Base-by-base conservation (phyloP, 1,140 invertebrate species). In the Mycetomoellerius zeteki region DNA sequence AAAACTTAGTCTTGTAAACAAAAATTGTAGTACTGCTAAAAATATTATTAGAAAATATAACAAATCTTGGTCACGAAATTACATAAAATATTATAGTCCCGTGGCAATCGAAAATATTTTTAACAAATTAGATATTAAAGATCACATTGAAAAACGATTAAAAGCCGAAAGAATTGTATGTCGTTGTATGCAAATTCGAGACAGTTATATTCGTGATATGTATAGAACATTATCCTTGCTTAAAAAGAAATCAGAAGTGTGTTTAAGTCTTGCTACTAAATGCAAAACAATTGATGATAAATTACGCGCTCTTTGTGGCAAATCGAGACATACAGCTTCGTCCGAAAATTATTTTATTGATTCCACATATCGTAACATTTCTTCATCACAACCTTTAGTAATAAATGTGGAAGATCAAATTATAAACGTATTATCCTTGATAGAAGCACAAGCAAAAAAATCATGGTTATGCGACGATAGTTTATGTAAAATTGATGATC, bases 1-100 rank as follows among this genome's bases (percentile, higher is more conserved):
- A n/a, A 54, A 73, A 54, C 30, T 4, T 8, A 30, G 2, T 24
- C 2, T 24, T 16, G 3, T 2, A 12, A 33, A 27, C 12, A 54
- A 54, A 54, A n/a, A 30, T 52, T 0, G 5, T 1, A 2, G 19
- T 30, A n/a, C 12, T 71, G 6, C 3, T 2, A 67, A 67, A 43
- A 69, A 69, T 6, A 69, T 69, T 69, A 47, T 16, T 47, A 67
- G 8, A 67, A 67, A 67, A 37, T 67, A 67, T 37, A 4, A 37
- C n/a, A 37, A 67, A 21, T 67, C 43, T 37, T 3, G n/a, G 10
- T 67, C 64, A 3, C 12, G 4, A 30, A 62, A 30, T 62, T 27
- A 30, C 14, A 19, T 16, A 10, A 54, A 30, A 54, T 2, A 52
- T 52, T 4, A 2, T 50, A 27, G 54, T 30, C 16, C 27, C 30